phyloP scores from a whole-genome alignment of 2,888 invertebrate genomes.

The Bibio marci region DNA sequence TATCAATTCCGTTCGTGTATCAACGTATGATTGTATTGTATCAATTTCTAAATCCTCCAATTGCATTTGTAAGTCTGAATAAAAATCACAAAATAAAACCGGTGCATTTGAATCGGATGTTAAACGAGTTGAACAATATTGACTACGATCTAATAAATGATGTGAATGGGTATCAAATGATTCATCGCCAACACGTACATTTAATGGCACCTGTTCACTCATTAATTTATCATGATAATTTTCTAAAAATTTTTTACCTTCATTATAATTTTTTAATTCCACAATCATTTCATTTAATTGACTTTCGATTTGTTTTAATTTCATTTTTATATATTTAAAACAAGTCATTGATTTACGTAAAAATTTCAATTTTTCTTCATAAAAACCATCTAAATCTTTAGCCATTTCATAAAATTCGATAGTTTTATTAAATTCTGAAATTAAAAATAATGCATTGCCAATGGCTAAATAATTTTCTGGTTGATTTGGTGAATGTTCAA shows the following conservation, averaged over 20 bases:
- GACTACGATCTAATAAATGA: constrained; percentile 22
- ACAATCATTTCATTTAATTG: constrained; percentile 7
- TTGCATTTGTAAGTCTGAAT: constrained; percentile 27
- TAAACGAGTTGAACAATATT: constrained; percentile 26
- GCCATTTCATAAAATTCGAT: constrained; percentile 21
- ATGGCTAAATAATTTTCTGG: constrained; percentile 25
- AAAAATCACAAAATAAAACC: constrained; percentile 27
- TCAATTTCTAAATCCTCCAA: constrained; percentile 24
- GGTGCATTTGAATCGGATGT: constrained; percentile 22
- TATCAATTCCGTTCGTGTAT: constrained; percentile 5
- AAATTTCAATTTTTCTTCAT: constrained; percentile 6
- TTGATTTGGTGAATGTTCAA: constrained; percentile 21
- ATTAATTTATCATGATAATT: constrained; percentile 8
- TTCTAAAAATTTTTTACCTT: constrained; percentile 6
- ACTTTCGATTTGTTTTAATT: constrained; percentile 7
- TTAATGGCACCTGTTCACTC: constrained; percentile 12
- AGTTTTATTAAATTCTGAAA: constrained; percentile 24
- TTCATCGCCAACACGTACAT: constrained; percentile 13
- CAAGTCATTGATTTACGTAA: constrained; percentile 9
- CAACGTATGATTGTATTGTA: constrained; percentile 2
- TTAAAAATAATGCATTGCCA: constrained; percentile 21
- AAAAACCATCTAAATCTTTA: constrained; percentile 20
- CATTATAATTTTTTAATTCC: constrained; percentile 5
- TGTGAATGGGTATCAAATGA: constrained; percentile 18
- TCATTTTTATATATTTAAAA: constrained; percentile 9